Conservation (phyloP, 2,113 vertebrate genomes). For the Larimichthys polyactis region DNA sequence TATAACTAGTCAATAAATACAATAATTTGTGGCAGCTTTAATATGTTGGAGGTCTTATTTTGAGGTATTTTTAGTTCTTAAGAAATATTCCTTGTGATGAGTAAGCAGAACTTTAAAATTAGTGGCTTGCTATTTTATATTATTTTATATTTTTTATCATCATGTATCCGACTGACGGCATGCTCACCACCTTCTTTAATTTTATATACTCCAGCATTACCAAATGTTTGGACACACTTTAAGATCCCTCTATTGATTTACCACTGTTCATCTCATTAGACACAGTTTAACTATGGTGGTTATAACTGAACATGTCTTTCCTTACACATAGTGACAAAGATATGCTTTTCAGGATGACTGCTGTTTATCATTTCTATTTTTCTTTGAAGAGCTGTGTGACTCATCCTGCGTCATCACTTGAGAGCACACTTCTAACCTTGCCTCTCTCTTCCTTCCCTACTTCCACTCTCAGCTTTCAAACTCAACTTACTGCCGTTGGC, state of each 20-base stretch:
- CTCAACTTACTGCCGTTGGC: constrained; percentile 73
- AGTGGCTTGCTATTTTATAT: neutral
- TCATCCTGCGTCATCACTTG: neutral
- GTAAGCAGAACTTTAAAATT: neutral
- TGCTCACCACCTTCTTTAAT: neutral
- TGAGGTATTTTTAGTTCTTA: neutral
- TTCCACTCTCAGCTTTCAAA: neutral
- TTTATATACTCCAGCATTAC: neutral
- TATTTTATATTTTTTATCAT: neutral
- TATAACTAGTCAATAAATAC: neutral
- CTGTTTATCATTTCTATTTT: neutral
- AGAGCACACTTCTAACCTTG: neutral
- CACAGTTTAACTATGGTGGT: neutral
- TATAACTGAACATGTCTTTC: neutral
- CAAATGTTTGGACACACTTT: neutral
- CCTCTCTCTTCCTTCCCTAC: neutral
- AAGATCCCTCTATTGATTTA: neutral
- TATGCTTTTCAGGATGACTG: neutral
- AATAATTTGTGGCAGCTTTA: neutral
- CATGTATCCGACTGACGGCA: neutral
- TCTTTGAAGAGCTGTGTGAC: neutral
- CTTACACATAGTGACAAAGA: neutral
- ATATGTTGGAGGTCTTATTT: neutral
- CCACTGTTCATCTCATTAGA: neutral
- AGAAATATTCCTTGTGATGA: neutral